phyloP scores from a whole-genome alignment of 1,140 invertebrate species.

The Aporrectodea caliginosa region DNA sequence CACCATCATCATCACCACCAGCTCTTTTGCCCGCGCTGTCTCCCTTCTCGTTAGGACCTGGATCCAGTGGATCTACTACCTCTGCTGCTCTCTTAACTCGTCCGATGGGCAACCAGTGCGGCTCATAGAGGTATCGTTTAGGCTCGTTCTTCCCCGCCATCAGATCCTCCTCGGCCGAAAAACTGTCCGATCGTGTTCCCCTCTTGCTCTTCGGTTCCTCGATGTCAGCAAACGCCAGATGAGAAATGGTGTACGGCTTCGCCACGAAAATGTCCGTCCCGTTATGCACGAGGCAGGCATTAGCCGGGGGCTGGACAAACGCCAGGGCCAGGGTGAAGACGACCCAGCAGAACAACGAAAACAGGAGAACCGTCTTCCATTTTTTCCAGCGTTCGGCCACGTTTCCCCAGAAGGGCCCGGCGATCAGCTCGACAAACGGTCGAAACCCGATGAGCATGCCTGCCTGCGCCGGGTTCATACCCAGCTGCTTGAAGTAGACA shows the following conservation, averaged over 20 bases:
- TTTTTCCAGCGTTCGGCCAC: constrained; percentile 70
- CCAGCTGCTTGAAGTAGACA: constrained; percentile 97
- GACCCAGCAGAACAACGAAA: constrained; percentile 88
- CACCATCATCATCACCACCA: constrained; percentile 1
- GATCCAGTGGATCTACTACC: neutral
- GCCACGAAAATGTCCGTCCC: constrained; percentile 60
- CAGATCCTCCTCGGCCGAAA: neutral
- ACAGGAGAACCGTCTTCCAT: constrained; percentile 74
- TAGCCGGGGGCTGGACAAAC: constrained; percentile 87
- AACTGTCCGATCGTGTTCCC: neutral
- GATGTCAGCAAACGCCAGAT: constrained; percentile 30
- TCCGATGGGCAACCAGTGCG: neutral
- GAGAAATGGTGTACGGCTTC: constrained; percentile 20
- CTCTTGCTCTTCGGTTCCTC: neutral
- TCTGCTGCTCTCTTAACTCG: neutral
- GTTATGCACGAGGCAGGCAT: constrained; percentile 77
- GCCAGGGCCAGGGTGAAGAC: constrained; percentile 92
- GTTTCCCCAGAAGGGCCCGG: constrained; percentile 94
- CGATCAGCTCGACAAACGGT: constrained; percentile 96
- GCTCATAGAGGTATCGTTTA: neutral
- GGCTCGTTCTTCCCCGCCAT: neutral
- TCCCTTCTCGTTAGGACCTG: neutral
- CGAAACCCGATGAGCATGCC: constrained; percentile 71
- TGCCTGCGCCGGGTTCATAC: constrained; percentile 92
- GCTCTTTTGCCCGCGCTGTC: neutral